Base-by-base conservation (phyloP, 2,797 vertebrate genomes). In the Meda fulgida region DNA sequence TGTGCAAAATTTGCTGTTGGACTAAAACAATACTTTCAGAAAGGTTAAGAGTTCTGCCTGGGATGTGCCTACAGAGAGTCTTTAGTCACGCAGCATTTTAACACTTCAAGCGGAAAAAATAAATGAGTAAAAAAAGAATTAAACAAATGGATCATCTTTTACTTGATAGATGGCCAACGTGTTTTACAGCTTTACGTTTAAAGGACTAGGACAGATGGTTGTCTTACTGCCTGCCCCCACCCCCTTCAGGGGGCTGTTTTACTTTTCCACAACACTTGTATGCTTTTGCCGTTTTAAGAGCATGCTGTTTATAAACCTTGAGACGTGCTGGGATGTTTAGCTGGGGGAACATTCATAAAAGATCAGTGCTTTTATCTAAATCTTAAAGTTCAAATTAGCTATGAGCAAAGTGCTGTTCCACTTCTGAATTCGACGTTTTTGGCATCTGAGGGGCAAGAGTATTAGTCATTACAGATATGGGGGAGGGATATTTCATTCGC, bases 331-430 rank as follows among this genome's bases (percentile, higher is more conserved):
- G 51, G 43, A 75, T 78, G 69, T 88, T 85, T 82, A 80, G 83
- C 80, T 76, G 29, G 78, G 73, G 70, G 71, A 85, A 80, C 81
- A 63, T 87, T 87, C 69, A 87, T 84, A 84, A 87, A 87, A 80
- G 81, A 48, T 65, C 81, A 26, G 29, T 53, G 67, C 40, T 84
- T 79, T 87, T 69, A 80, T 84, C 81, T 80, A 53, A 67, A 38
- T 66, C 36, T 69, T 69, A 76, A 84, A 84, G 78, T 72, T 80
- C 81, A 80, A 85, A 85, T 85, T 72, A 65, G 77, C 77, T 85
- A 29, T 72, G 23, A 80, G 83, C 53, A 63, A 23, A 79, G 23
- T 80, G 53, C 19, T 79, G 77, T 43, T 85, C 83, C 76, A 85
- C 66, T 79, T 85, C 23, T 60, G 21, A 79, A 29, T 48, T 80